Evolutionary conservation across 2,113 vertebrate species (phyloP), one percentile per base, ranked within the genome.

Genomic region (Pampusana beccarii): DNA sequence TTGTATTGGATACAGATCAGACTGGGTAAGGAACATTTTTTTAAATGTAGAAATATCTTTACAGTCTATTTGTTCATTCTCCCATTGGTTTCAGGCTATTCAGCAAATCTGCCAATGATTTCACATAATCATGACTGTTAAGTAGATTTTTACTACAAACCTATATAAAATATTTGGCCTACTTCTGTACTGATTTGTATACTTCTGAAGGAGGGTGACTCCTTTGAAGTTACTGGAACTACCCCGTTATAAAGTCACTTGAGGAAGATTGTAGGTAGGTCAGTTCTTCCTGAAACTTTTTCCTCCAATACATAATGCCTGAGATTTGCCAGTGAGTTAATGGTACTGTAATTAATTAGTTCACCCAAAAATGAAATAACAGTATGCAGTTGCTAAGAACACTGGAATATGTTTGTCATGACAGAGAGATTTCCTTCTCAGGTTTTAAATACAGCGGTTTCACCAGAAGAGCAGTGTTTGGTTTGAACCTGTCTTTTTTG

Each of bases 1-100:
- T 96, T 96, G 60, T 95, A 92, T 97, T 94, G 92, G 89, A 65
- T 94, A 56, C 64, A 88, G 67, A 93, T 94, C 64, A 91, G 73
- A 88, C 81, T 91, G 48, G 70, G 20, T 75, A 91, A 95, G 57
- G 48, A 94, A 94, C 53, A 53, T 9, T 86, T 90, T 82, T 87
- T 95, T 46, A 85, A 71, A 92, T 80, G 33, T 57, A 78, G 85
- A 81, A 84, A 73, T 96, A 26, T 81, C 80, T 65, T 96, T 93
- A 94, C 88, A 38, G 78, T 96, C 96, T 90, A 73, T 86, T 94
- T 86, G 15, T 93, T 96, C 56, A 60, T 44, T 96, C 23, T 92
- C 26, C 78, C 64, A 69, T 88, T n/a, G 58, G 80, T 73, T 95
- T 92, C 24, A 77, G 88, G 36, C 44, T 96, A 14, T 65, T 96